Evolutionary conservation across 2,888 invertebrate species (phyloP).

Genomic region (Sinodicranocentrus sp.): DNA sequence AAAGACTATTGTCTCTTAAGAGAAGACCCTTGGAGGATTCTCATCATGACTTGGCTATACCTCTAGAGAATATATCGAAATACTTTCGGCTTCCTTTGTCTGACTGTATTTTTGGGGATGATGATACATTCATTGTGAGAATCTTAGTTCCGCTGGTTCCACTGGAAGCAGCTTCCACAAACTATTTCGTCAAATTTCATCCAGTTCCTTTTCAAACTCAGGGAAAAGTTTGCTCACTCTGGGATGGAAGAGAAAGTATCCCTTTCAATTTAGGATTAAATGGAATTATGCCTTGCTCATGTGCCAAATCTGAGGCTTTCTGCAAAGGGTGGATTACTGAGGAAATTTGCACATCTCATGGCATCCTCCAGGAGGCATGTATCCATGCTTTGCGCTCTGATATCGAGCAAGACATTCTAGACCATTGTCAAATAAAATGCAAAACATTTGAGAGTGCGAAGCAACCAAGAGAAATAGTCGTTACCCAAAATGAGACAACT

Average conservation of each 20-base stretch:
- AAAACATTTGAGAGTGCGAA: conserved; percentile 6
- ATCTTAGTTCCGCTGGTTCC: conserved; percentile 63
- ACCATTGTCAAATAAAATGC: conserved; percentile 54
- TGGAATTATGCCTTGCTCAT: conserved; percentile 48
- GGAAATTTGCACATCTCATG: conserved; percentile 23
- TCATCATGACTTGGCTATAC: conserved; percentile 53
- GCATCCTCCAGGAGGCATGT: conserved; percentile 59
- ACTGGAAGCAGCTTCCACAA: conserved; percentile 32
- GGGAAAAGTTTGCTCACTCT: conserved; percentile 48
- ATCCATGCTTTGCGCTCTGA: conserved; percentile 47
- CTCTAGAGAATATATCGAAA: conserved; percentile 44
- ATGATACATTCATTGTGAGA: conserved; percentile 57
- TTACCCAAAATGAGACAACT: conserved; percentile 9
- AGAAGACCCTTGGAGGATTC: conserved; percentile 28
- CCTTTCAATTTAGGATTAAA: conserved; percentile 48
- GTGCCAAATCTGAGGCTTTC: conserved; percentile 34
- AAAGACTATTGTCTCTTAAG: conserved; percentile 24
- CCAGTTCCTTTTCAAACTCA: conserved; percentile 47
- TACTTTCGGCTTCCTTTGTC: conserved; percentile 67
- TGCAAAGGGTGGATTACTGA: conserved; percentile 46
- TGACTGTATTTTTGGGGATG: conserved; percentile 66
- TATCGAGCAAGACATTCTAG: conserved; percentile 47
- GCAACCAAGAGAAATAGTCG: neutral
- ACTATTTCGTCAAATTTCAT: conserved; percentile 47
- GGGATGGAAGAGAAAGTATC: conserved; percentile 36